Evolutionary conservation across 2,888 invertebrate species (phyloP).

Genomic region (Oscheius sp.): DNA sequence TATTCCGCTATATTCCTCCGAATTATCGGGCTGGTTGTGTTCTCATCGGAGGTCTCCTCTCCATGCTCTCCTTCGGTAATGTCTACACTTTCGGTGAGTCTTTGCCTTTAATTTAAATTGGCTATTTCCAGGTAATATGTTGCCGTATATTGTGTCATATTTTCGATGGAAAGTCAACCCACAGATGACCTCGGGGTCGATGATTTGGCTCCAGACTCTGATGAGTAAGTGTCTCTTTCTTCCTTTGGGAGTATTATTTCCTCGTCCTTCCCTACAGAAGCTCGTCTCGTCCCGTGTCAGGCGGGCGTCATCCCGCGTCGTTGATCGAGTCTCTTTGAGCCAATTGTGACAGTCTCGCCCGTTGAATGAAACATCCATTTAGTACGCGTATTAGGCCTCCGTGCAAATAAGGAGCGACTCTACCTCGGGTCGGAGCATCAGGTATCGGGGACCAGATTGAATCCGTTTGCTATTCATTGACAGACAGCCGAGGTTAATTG

Average conservation of each 20-base stretch:
- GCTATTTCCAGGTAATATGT: conserved; percentile 62
- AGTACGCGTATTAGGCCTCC: conserved; percentile 14
- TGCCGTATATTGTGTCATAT: conserved; percentile 71
- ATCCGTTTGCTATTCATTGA: conserved; percentile 26
- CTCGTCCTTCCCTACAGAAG: conserved; percentile 10
- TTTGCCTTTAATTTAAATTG: neutral
- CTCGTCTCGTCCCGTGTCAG: conserved; percentile 20
- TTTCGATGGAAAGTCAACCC: conserved; percentile 69
- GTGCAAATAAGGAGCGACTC: conserved; percentile 9
- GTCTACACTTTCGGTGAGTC: conserved; percentile 71
- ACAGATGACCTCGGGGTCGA: conserved; percentile 58
- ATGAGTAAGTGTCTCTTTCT: conserved; percentile 54
- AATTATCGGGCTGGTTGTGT: conserved; percentile 57
- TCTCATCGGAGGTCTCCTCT: conserved; percentile 61
- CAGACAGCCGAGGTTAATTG: conserved; percentile 17
- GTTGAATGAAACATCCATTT: conserved; percentile 30
- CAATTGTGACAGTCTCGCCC: conserved; percentile 18
- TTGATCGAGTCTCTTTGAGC: conserved; percentile 33
- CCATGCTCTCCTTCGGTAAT: conserved; percentile 66
- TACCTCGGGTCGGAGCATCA: neutral
- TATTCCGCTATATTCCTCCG: conserved; percentile 58
- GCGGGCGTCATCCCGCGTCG: conserved; percentile 18
- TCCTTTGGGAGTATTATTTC: neutral
- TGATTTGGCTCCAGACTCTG: conserved; percentile 71
- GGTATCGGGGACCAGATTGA: conserved; percentile 16